Percentiles rank a stretch among this genome's conserved stretches.
phyloP scores from a whole-genome alignment of 2,797 vertebrate genomes.

The Pogoniulus pusillus region DNA sequence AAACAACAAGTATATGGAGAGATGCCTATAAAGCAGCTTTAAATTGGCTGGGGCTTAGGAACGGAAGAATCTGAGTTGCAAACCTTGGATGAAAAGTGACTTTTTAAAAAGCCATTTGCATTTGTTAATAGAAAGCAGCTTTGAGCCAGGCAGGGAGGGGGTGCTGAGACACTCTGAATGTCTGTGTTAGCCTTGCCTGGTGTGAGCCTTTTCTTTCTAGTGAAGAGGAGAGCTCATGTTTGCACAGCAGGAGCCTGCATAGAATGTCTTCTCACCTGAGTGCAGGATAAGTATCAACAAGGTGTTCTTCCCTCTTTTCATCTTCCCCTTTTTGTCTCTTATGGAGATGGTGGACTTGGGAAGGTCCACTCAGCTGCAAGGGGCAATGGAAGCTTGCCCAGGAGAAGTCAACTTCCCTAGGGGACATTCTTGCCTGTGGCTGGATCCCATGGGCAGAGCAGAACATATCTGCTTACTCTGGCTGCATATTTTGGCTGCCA shows the following conservation, averaged over 20 bases:
- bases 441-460: background rate
- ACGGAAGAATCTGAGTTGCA: constrained; percentile 18
- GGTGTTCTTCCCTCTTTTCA: background rate
- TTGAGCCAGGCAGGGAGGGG: background rate
- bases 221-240: background rate
- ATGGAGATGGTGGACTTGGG: background rate
- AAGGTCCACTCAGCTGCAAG: background rate
- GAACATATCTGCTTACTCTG: background rate
- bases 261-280: background rate
- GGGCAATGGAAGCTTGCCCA: background rate
- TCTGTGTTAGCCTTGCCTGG: background rate
- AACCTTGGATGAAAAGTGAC: constrained; percentile 47
- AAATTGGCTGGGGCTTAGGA: constrained; percentile 47
- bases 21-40: constrained; percentile 52
- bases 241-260: background rate
- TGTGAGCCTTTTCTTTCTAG: background rate
- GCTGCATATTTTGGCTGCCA: background rate
- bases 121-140: constrained; percentile 50
- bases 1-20: constrained; percentile 58
- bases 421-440: background rate
- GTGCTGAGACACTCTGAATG: background rate
- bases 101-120: background rate
- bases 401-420: background rate
- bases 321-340: background rate
- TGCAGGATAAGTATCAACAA: background rate